Evolutionary conservation across 2,113 vertebrate species (phyloP).

Genomic region (Oenanthe oenanthe): DNA sequence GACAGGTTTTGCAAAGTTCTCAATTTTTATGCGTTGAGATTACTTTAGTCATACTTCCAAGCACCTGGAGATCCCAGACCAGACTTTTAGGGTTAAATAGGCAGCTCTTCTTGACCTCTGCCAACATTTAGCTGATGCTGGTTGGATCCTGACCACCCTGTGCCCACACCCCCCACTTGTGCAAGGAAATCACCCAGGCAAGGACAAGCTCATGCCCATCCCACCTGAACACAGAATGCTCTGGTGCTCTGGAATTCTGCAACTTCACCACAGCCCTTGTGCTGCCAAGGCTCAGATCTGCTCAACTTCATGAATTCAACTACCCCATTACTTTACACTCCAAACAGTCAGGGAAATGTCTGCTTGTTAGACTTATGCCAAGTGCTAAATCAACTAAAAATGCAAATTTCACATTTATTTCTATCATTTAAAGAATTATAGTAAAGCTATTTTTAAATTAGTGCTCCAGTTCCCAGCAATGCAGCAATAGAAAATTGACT

Average conservation of each 20-base stretch:
- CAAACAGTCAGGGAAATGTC: background rate
- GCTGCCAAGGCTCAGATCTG: background rate
- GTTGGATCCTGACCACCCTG: background rate
- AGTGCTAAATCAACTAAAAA: background rate
- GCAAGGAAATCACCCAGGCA: background rate
- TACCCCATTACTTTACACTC: background rate
- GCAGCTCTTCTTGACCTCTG: background rate
- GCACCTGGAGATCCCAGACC: background rate
- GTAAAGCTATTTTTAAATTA: background rate
- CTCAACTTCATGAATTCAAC: background rate
- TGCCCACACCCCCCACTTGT: background rate
- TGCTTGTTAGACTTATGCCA: background rate
- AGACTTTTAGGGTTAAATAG: background rate
- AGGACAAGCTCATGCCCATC: background rate
- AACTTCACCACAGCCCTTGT: background rate
- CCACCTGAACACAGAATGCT: background rate
- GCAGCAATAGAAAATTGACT: background rate
- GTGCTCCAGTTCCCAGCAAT: background rate
- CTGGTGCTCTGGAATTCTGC: background rate
- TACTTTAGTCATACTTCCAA: background rate
- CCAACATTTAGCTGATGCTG: background rate
- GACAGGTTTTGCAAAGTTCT: background rate
- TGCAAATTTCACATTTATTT: background rate
- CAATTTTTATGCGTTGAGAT: background rate
- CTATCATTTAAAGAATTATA: background rate